Conservation (phyloP, 2,113 vertebrate genomes). For the Orcinus orca region DNA sequence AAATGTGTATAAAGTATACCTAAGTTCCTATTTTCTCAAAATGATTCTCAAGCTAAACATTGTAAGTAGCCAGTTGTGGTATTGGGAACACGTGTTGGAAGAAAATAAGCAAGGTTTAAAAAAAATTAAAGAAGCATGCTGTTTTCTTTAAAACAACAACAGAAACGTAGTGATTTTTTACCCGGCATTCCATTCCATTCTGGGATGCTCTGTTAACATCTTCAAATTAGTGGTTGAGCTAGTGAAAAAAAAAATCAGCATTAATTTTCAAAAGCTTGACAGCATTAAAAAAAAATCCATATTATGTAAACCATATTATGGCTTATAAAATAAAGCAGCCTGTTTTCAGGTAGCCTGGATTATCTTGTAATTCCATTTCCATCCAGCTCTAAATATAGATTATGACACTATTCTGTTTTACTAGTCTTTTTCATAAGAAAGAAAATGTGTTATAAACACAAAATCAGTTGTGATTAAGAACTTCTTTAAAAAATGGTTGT, state of each 20-base stretch:
- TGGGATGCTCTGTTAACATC: neutral
- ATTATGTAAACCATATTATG: neutral
- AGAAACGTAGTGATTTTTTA: neutral
- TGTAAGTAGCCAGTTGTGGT: neutral
- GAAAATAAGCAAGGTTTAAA: conserved; percentile 8
- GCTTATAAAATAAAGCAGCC: neutral
- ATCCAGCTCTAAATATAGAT: neutral
- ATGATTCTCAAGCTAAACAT: neutral
- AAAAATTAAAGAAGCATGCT: neutral
- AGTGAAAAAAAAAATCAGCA: neutral
- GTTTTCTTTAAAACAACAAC: neutral
- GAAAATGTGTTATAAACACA: conserved; percentile 41
- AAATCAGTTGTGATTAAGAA: neutral
- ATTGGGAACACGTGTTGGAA: neutral
- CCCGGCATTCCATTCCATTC: neutral
- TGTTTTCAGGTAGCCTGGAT: neutral
- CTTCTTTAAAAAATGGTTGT: neutral
- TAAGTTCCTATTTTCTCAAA: conserved; percentile 28
- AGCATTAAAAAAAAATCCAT: neutral
- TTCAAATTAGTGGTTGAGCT: neutral
- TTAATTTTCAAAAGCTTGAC: neutral
- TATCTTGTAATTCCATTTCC: conserved; percentile 31
- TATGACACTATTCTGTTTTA: neutral
- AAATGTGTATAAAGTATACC: neutral
- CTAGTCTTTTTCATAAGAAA: conserved; percentile 7